A percentile compares a stretch with the other conserved stretches of the same genome.
Evolutionary conservation across 1,140 invertebrate species (phyloP).

Genomic region (Eupeodes corollae): DNA sequence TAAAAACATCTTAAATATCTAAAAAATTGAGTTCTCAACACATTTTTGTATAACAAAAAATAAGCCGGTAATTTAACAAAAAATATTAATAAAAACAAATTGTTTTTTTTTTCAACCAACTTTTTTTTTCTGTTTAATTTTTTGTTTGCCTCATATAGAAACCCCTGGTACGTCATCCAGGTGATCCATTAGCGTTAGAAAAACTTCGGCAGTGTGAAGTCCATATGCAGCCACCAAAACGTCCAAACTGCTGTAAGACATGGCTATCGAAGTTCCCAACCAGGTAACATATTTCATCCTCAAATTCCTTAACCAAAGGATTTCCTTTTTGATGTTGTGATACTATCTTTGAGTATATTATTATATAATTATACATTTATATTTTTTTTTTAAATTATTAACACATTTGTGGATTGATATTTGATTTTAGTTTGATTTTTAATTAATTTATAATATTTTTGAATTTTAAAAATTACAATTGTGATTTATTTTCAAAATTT

Average conservation of each 20-base stretch:
- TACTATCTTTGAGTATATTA: conserved; percentile 4
- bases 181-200: conserved; percentile 61
- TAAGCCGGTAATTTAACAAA: too few species aligned
- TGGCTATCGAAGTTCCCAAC: conserved; percentile 86
- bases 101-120: too few species aligned
- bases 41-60: too few species aligned
- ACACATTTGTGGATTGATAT: background rate
- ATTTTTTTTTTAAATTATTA: too few species aligned
- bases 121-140: too few species aligned
- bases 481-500: background rate
- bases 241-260: conserved; percentile 73
- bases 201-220: conserved; percentile 80
- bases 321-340: conserved; percentile 39
- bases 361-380: conserved; percentile 11
- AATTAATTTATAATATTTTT: background rate
- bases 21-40: too few species aligned
- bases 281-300: conserved; percentile 22
- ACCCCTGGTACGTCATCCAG: conserved; percentile 69
- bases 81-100: too few species aligned
- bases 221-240: conserved; percentile 55
- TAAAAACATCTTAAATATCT: too few species aligned
- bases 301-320: conserved; percentile 16
- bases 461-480: background rate
- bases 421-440: background rate
- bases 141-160: conserved; percentile 50